Evolutionary conservation across 2,888 invertebrate genomes (phyloP), one percentile per base, ranked within the genome.

Genomic region (Petrolisthes manimaculis): DNA sequence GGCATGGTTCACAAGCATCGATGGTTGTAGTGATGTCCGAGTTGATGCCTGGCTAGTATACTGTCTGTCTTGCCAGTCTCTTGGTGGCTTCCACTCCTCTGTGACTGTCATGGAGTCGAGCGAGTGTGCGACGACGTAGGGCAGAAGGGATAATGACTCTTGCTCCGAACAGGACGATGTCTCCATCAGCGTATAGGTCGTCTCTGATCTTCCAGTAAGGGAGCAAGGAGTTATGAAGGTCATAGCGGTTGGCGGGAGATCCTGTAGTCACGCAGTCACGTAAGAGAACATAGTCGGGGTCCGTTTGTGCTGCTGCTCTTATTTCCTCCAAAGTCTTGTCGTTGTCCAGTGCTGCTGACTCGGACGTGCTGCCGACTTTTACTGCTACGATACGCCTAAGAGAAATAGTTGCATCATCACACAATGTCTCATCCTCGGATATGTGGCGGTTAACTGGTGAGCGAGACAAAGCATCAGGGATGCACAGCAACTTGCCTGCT

Each of bases 381-480:
- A 37, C 37, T 37, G 37, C 37, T 37, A 37, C 67, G 1, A n/a
- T 1, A 67, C 14, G 67, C 3, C 14, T 14, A 14, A 12, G 3
- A 67, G 67, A 37, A 37, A 2, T 37, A 37, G 37, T 37, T 37
- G 37, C 37, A 37, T 37, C 37, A 37, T 14, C 54, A 8, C 74
- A 21, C 21, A 21, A 71, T n/a, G 54, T 74, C 8, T 54, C 18
- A 55, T 83, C 74, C 4, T 12, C 55, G 2, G 69, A 53, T 12
- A 53, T 51, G 12, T 5, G 67, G 67, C 67, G 37, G 3, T 37
- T 51, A 9, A 81, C 51, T 21, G 83, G 54, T 71, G 83, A 51
- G 3, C 81, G 82, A 0, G 85, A 85, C 8, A 89, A 56, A 3
- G 85, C 54, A 9, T 86, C 83, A 21, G 86, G 83, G 4, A 77